phyloP scores from a whole-genome alignment of 2,888 invertebrate species.

The Lasioglossum malachurum region DNA sequence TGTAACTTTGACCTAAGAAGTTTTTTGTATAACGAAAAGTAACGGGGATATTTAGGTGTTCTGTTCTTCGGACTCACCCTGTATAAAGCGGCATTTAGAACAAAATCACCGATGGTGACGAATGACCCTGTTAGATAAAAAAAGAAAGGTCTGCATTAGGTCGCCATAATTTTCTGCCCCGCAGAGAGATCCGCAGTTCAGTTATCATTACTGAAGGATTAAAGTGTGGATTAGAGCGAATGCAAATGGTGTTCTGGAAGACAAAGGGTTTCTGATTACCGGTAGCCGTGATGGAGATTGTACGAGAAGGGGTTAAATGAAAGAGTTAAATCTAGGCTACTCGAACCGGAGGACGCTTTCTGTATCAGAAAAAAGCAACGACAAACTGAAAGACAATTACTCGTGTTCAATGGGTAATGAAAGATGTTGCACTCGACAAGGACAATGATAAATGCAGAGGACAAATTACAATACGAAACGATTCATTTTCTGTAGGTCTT shows the following conservation, averaged over 20 bases:
- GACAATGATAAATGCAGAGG: not conserved
- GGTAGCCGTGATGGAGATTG: not conserved
- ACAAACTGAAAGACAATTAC: not conserved
- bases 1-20: no score
- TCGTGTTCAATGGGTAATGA: not conserved
- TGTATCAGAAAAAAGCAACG: not conserved
- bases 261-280: not conserved
- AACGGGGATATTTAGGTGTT: no score
- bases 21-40: no score
- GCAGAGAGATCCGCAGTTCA: no score
- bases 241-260: not conserved
- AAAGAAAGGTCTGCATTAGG: no score
- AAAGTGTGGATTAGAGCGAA: not conserved
- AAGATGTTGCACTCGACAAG: not conserved
- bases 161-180: no score
- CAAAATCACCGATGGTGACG: no score
- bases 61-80: no score
- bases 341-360: not conserved
- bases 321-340: not conserved
- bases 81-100: no score
- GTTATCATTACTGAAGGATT: not conserved
- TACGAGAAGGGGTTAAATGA: no score
- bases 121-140: no score
- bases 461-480: not conserved
- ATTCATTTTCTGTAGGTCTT: conserved; percentile 56